Conservation (phyloP, 2,113 vertebrate species). For the Gobio gobio region DNA sequence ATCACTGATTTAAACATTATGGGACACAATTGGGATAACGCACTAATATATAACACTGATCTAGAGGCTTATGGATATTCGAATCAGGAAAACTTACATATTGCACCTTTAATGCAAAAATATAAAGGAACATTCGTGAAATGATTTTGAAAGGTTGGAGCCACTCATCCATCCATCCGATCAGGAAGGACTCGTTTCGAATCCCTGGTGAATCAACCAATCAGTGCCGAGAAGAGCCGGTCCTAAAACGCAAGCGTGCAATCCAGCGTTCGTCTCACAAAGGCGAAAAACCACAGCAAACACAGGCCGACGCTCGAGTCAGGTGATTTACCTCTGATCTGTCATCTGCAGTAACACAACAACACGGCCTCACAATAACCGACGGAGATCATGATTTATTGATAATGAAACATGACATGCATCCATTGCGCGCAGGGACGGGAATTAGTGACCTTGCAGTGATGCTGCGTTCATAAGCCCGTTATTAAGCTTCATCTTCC, state of each 20-base stretch:
- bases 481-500: neutral
- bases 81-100: too few species aligned
- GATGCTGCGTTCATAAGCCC: neutral
- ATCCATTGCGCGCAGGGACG: conserved; percentile 39
- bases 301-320: neutral
- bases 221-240: neutral
- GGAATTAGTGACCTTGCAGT: conserved; percentile 76
- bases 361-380: too few species aligned
- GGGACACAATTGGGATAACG: too few species aligned
- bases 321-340: neutral
- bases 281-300: neutral
- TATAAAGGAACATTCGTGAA: too few species aligned
- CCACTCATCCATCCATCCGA: neutral
- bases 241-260: neutral
- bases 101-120: too few species aligned
- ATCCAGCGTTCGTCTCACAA: neutral
- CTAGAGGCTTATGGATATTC: too few species aligned
- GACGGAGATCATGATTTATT: neutral
- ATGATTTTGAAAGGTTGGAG: neutral
- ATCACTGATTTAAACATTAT: too few species aligned
- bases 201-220: neutral
- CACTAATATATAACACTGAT: too few species aligned
- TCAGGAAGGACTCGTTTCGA: neutral
- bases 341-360: neutral
- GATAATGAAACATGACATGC: neutral